Evolutionary conservation across 2,797 vertebrate species (phyloP).

Genomic region (Mus minutoides): DNA sequence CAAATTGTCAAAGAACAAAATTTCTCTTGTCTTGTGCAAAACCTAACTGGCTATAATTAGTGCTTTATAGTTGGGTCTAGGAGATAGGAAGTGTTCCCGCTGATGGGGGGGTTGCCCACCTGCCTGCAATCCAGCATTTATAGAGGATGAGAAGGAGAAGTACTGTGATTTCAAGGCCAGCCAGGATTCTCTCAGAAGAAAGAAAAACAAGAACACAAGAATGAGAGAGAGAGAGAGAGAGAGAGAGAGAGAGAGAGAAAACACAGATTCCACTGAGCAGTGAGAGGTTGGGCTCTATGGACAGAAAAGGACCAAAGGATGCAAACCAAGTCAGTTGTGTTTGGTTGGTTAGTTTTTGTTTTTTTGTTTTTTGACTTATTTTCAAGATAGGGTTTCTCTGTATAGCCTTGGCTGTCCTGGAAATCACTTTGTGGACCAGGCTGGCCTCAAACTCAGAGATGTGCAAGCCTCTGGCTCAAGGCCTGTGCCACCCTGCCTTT

Average conservation of each 20-base stretch:
- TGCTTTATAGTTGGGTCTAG: not conserved
- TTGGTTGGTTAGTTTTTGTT: not conserved
- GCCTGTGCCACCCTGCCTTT: not conserved
- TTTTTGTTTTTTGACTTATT: not conserved
- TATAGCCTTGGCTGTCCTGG: not conserved
- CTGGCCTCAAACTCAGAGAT: not conserved
- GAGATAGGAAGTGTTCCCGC: not conserved
- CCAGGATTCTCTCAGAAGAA: not conserved
- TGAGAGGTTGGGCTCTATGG: not conserved
- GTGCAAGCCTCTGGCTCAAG: not conserved
- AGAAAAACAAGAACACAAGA: not conserved
- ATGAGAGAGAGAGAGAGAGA: not conserved
- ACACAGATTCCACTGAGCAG: not conserved
- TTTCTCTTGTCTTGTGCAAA: not conserved
- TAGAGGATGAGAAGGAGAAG: not conserved
- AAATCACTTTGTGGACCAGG: not conserved
- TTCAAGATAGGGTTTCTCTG: not conserved
- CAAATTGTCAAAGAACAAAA: not conserved
- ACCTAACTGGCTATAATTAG: not conserved
- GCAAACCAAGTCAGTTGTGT: not conserved
- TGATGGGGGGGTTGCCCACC: not conserved
- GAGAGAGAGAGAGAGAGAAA: not conserved
- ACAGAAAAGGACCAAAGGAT: not conserved
- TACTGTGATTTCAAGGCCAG: not conserved
- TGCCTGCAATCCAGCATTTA: not conserved